Evolutionary conservation across 2,888 invertebrate genomes (phyloP), one percentile per base, ranked within the genome.

Genomic region (Agonopterix alstromeriana): DNA sequence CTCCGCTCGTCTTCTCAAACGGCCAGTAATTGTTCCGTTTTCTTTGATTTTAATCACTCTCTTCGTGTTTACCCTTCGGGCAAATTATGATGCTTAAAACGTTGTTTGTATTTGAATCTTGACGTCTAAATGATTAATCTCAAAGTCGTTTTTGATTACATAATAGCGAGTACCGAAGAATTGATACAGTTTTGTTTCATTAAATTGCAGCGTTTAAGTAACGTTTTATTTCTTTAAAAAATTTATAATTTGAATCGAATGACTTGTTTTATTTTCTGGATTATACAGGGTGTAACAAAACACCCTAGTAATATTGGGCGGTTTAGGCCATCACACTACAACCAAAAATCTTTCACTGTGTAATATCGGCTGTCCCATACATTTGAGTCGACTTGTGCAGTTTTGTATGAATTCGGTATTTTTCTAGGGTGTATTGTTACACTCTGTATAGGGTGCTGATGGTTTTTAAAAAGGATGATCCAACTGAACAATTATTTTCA

Each of bases 81-180:
- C 67, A 67, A 66, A 70, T 70, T 66, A 67, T 71, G 54, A 70
- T 67, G 67, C 67, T 68, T 69, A 69, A 70, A 65, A 63, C 59
- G 66, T 64, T 79, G 75, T 79, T 78, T 80, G 78, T 81, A 70
- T 77, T 77, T 71, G 60, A 63, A 61, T 65, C 66, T 57, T 72
- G 70, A 75, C 64, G 71, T 65, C 65, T 64, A 61, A 68, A 64
- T 75, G 72, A 76, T 81, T 77, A 71, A 67, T 71, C 63, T 67
- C 58, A 70, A 77, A 81, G 69, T 74, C 53, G 64, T 72, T 78
- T 80, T 77, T 82, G 80, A 83, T 82, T 81, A 73, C 70, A 73
- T 77, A 77, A 82, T 77, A 62, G 62, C 59, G 54, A 57, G 55
- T 50, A 46, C 53, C 53, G 54, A 58, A 47, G 48, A 60, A 65